Evolutionary conservation across 2,888 invertebrate genomes (phyloP), one percentile per base, ranked within the genome.

Genomic region (Xanthostigma xanthostigma): DNA sequence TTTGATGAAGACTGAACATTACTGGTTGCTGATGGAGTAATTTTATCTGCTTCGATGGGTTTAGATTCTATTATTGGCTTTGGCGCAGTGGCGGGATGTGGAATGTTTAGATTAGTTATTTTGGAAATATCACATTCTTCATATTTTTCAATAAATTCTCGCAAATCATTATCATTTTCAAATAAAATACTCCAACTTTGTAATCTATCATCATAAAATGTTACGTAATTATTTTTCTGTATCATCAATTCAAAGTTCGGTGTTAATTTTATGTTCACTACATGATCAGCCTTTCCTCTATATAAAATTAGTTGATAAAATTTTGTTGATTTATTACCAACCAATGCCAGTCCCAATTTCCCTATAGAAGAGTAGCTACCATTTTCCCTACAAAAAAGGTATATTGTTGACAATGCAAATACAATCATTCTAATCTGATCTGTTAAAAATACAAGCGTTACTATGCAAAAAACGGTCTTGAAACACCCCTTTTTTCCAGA

Each of bases 341-440:
- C 69, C 36, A 72, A 53, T 2, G 70, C 72, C 45, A 70, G 55
- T 14, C 70, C 71, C 50, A 67, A 63, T 58, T 66, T 68, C 4
- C 71, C 71, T 42, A 64, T 53, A 3, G 57, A 46, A 12, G 55
- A 57, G 46, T 64, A 62, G 38, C 59, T 58, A 44, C 60, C 57
- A 44, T 65, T 58, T 5, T 27, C 27, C 27, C 27, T 27, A 27
- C 27, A 27, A 27, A 27, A 27, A 27, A 27, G 27, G 27, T 27
- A 27, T 27, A 27, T 27, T 27, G 3, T 27, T 27, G 27, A 27
- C 27, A 27, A 27, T 27, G 27, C 27, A 6, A 27, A 27, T 6
- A 27, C n/a, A n/a, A n/a, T n/a, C n/a, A 27, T 6, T 27, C 6
- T 27, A 27, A 27, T 27, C 27, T 27, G 6, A 27, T 27, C 27